phyloP scores from a whole-genome alignment of 1,140 invertebrate genomes.

The Zophobas morio region DNA sequence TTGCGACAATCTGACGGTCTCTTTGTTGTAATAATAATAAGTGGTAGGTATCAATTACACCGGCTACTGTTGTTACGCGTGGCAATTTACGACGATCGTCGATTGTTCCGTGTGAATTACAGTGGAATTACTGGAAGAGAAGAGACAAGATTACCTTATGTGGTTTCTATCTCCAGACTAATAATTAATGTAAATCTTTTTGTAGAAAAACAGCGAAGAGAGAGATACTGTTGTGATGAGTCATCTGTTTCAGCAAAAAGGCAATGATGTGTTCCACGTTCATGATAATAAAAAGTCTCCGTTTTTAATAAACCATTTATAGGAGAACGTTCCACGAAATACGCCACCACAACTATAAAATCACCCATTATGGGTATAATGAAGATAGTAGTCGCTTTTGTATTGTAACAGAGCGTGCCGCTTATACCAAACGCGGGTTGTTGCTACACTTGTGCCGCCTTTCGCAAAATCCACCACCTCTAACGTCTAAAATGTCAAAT shows the following conservation, averaged over 20 bases:
- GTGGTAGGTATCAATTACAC: background rate
- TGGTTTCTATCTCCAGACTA: background rate
- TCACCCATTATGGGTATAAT: background rate
- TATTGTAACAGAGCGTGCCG: too few species aligned
- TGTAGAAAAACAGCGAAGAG: too few species aligned
- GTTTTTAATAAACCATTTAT: background rate
- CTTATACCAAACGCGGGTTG: too few species aligned
- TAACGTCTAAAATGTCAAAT: too few species aligned
- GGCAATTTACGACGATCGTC: background rate
- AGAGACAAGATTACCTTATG: too few species aligned
- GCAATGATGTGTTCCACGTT: background rate
- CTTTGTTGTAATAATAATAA: background rate
- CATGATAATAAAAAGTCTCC: background rate
- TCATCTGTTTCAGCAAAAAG: background rate
- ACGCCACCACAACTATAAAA: background rate
- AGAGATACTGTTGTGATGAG: background rate
- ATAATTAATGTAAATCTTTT: background rate
- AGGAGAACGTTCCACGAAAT: background rate
- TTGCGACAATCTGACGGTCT: background rate
- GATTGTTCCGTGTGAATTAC: background rate
- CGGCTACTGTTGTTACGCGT: background rate
- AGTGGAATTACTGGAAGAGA: background rate
- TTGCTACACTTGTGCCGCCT: too few species aligned
- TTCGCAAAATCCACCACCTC: too few species aligned
- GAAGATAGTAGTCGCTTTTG: too few species aligned